Evolutionary conservation across 2,113 vertebrate genomes (phyloP), one percentile per base, ranked within the genome.

Genomic region (Phrynosoma blainvillii): DNA sequence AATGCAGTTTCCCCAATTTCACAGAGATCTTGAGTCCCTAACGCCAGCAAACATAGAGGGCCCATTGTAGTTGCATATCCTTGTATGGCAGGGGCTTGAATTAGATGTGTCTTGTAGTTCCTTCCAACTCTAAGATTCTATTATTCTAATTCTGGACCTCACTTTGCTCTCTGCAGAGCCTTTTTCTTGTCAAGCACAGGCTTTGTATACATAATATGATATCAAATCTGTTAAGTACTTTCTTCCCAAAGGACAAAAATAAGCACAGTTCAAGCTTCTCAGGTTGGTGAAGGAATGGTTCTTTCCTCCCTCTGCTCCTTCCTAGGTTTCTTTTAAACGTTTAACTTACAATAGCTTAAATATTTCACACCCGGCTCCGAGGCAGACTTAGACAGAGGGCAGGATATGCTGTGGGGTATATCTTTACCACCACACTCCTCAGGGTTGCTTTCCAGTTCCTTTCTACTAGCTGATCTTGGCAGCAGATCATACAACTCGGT

Each of bases 331-430:
- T 92, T 94, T 94, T 92, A 90, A 92, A 70, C 86, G 70, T 56
- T 91, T 89, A 80, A 2, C 75, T 93, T 88, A 94, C 91, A 93
- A 93, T 93, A 88, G 82, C 85, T 80, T 89, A 86, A 90, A 90
- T 94, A 94, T 89, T 95, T 93, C 94, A 92, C 88, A 91, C 82
- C 78, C 88, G 91, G 62, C 91, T 94, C 90, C 92, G 94, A 93
- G 86, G 87, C 91, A 11, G 82, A 85, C 89, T 91, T 91, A 1
- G 54, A 47, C 2, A 92, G 84, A 79, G 84, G 94, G 94, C 93
- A 95, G 95, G 95, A 95, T 95, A 93, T 92, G 95, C 93, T 94
- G 90, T 79, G 82, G 92, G 93, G 93, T 96, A 95, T 96, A 95
- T 96, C 95, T 95, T 88, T 90, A 90, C 70, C 82, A 94, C 92